Evolutionary conservation across 2,797 vertebrate genomes (phyloP).

Genomic region (Danio aesculapii): DNA sequence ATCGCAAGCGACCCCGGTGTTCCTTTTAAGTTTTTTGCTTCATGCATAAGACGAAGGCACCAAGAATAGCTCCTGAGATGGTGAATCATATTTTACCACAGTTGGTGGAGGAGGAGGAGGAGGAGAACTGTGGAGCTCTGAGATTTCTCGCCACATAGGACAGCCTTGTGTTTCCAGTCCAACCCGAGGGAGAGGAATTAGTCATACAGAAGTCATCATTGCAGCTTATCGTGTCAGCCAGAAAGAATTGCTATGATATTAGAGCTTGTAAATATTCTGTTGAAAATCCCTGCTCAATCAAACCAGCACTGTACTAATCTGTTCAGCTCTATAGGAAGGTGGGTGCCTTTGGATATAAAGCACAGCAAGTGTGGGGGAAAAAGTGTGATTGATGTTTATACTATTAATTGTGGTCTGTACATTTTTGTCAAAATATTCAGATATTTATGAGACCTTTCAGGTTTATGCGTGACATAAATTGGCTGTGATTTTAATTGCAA

Average conservation of each 20-base stretch:
- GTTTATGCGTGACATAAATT: not conserved
- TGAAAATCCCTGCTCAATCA: slow-evolving; percentile 10
- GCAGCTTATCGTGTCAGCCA: slow-evolving; percentile 27
- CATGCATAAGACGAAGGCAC: not conserved
- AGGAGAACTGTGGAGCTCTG: slow-evolving; percentile 6
- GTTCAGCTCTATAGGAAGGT: slow-evolving; percentile 15
- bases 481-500: not conserved
- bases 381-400: not conserved
- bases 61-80: slow-evolving; percentile 31
- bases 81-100: slow-evolving; percentile 25
- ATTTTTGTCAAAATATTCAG: no score
- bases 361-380: not conserved
- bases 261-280: slow-evolving; percentile 33
- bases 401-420: not conserved
- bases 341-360: slow-evolving; percentile 21
- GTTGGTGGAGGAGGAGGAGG: not conserved
- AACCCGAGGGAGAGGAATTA: slow-evolving; percentile 32
- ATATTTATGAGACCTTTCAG: no score
- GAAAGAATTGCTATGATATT: slow-evolving; percentile 20
- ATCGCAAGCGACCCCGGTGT: not conserved
- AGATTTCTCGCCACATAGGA: slow-evolving; percentile 5
- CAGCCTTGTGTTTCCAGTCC: slow-evolving; percentile 21
- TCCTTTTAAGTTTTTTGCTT: not conserved
- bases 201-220: slow-evolving; percentile 21
- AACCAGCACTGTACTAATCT: slow-evolving; percentile 9